A percentile compares a stretch with the other conserved stretches of the same genome.
phyloP scores from a whole-genome alignment of 2,797 vertebrate genomes.

The Rhinichthys osculus region DNA sequence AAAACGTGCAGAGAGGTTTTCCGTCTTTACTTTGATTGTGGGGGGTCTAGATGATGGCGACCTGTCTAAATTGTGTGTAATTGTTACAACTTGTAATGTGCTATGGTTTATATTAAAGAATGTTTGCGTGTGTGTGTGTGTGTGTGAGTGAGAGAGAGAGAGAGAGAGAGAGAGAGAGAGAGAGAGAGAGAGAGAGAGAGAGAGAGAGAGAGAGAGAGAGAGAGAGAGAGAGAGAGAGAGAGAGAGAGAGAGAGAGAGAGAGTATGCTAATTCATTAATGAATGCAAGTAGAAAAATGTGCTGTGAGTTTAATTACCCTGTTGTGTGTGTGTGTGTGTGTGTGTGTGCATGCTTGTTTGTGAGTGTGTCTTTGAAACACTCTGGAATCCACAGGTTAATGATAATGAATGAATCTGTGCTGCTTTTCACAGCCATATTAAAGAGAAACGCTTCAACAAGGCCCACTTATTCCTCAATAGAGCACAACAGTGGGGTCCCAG shows the following conservation, averaged over 20 bases:
- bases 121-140: neutral
- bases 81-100: neutral
- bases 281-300: constrained; percentile 34
- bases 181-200: constrained; percentile 38
- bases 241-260: constrained; percentile 36
- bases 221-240: neutral
- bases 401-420: constrained; percentile 18
- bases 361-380: constrained; percentile 31
- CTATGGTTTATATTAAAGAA: neutral
- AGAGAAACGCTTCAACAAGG: constrained; percentile 22
- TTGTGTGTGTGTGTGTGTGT: neutral
- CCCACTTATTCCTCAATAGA: constrained; percentile 4
- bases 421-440: constrained; percentile 9
- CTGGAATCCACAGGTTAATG: constrained; percentile 30
- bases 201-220: constrained; percentile 38
- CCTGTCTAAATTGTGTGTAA: neutral
- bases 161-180: constrained; percentile 38
- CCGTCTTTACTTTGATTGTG: constrained; percentile 59
- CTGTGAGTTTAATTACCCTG: constrained; percentile 32
- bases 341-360: constrained; percentile 7
- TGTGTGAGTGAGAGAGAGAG: constrained; percentile 24
- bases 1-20: constrained; percentile 6
- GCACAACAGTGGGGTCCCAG: neutral
- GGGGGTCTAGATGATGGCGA: constrained; percentile 23
- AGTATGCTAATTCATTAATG: constrained; percentile 27